Conservation (phyloP, 2,113 vertebrate genomes). For the Uropsilus gracilis region DNA sequence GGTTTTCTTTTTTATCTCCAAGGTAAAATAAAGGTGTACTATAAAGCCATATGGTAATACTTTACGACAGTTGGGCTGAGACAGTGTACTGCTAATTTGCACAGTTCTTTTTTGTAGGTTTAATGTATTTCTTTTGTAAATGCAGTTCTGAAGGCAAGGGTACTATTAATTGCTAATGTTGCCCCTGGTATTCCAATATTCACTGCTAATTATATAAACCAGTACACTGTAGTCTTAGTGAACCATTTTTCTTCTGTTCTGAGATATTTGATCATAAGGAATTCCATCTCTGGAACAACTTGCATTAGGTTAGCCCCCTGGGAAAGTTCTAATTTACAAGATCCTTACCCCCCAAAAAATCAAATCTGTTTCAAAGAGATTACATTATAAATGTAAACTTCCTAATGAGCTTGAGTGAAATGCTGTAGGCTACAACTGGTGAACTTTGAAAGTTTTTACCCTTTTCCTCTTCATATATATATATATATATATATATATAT, state of each 20-base stretch:
- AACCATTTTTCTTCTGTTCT: slow-evolving; percentile 67
- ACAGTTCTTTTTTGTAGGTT: slow-evolving; percentile 70
- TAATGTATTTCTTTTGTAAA: slow-evolving; percentile 67
- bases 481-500: slow-evolving; percentile 29
- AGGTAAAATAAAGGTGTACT: slow-evolving; percentile 74
- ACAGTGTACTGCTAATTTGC: slow-evolving; percentile 72
- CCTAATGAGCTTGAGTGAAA: slow-evolving; percentile 88
- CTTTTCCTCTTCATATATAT: slow-evolving; percentile 82
- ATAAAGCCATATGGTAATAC: slow-evolving; percentile 76
- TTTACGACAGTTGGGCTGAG: slow-evolving; percentile 69
- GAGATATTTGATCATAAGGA: slow-evolving; percentile 79
- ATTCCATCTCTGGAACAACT: slow-evolving; percentile 83
- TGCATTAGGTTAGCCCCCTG: slow-evolving; percentile 79
- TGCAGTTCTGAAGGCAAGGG: slow-evolving; percentile 58
- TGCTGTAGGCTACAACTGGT: slow-evolving; percentile 85
- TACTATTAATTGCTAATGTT: slow-evolving; percentile 65
- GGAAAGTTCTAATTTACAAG: slow-evolving; percentile 88
- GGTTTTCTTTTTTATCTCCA: slow-evolving; percentile 69
- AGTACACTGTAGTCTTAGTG: slow-evolving; percentile 30
- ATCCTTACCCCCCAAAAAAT: slow-evolving; percentile 84
- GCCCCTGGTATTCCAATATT: slow-evolving; percentile 62
- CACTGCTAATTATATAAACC: slow-evolving; percentile 65
- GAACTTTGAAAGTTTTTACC: slow-evolving; percentile 85
- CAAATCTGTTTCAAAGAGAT: slow-evolving; percentile 87
- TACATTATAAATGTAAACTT: slow-evolving; percentile 88